Percentiles rank a stretch among this genome's conserved stretches.
phyloP scores from a whole-genome alignment of 2,113 vertebrate species.

The Ovis aries region DNA sequence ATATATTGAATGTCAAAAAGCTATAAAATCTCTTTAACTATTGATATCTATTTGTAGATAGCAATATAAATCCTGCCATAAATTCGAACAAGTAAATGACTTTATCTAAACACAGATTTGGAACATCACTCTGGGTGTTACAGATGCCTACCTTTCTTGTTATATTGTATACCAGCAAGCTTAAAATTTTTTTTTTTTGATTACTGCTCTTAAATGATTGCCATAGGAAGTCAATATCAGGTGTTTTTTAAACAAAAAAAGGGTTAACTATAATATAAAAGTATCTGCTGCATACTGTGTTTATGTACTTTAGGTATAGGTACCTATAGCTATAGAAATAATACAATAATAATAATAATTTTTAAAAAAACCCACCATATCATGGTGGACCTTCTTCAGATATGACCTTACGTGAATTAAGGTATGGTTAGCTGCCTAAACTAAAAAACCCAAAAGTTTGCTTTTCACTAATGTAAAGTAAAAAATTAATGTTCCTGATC shows the following conservation, averaged over 20 bases:
- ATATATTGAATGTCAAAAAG: conserved; percentile 64
- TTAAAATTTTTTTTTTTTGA: accelerated
- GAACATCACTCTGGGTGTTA: background rate
- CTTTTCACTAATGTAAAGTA: background rate
- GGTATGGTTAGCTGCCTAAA: background rate
- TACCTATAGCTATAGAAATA: background rate
- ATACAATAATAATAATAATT: background rate
- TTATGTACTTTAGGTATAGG: background rate
- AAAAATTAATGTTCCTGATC: background rate
- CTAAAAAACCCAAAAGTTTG: background rate
- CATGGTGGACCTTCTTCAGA: background rate
- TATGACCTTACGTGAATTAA: background rate
- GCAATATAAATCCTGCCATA: conserved; percentile 55
- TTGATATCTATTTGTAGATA: conserved; percentile 77
- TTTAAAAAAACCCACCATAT: background rate
- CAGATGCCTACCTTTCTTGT: background rate
- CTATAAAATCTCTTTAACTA: conserved; percentile 76
- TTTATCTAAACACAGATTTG: conserved; percentile 69
- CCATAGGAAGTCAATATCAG: background rate
- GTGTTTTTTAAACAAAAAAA: conserved; percentile 30
- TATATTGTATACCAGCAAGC: background rate
- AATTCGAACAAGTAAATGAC: conserved; percentile 62
- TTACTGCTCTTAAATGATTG: conserved; percentile 27
- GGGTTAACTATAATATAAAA: background rate
- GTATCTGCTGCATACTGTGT: background rate